These are phyloP conservation scores for Drosophila parthenogenetica DNA, from an alignment of 2,888 invertebrate species.

Conservation along the genomic window DNA sequence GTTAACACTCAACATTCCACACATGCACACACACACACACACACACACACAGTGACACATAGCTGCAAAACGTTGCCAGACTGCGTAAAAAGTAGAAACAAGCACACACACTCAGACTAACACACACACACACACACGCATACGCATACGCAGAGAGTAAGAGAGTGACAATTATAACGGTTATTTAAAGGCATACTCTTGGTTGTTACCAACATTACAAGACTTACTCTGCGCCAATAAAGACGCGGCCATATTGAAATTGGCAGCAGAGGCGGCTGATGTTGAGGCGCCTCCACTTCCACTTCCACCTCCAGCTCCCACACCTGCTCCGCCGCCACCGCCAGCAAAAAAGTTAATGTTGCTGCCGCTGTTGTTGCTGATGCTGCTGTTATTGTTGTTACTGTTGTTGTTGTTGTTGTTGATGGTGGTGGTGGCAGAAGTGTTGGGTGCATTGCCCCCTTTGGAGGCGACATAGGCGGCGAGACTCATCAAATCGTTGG, in stretches of 20 bases:
- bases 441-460: slow-evolving; percentile 45
- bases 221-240: slow-evolving; percentile 94
- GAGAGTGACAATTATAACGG: neutral
- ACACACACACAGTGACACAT: too few species aligned
- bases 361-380: slow-evolving; percentile 23
- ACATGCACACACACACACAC: neutral
- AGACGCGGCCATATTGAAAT: slow-evolving; percentile 88
- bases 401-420: slow-evolving; percentile 19
- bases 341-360: slow-evolving; percentile 73
- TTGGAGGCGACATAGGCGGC: slow-evolving; percentile 82
- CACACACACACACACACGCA: neutral
- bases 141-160: neutral
- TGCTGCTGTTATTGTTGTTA: slow-evolving; percentile 27
- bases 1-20: neutral
- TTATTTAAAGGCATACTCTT: slow-evolving; percentile 51
- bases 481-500: slow-evolving; percentile 81
- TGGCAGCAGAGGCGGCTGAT: slow-evolving; percentile 80
- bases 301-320: slow-evolving; percentile 41
- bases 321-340: slow-evolving; percentile 75
- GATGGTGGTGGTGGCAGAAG: slow-evolving; percentile 8
- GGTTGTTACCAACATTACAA: slow-evolving; percentile 84
- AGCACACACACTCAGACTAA: neutral
- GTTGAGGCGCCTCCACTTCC: slow-evolving; percentile 67
- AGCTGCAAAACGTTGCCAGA: slow-evolving; percentile 4
- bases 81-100: neutral